These are phyloP conservation scores for Fratercula arctica DNA, from an alignment of 2,797 vertebrate genomes.

Conservation along the genomic window DNA sequence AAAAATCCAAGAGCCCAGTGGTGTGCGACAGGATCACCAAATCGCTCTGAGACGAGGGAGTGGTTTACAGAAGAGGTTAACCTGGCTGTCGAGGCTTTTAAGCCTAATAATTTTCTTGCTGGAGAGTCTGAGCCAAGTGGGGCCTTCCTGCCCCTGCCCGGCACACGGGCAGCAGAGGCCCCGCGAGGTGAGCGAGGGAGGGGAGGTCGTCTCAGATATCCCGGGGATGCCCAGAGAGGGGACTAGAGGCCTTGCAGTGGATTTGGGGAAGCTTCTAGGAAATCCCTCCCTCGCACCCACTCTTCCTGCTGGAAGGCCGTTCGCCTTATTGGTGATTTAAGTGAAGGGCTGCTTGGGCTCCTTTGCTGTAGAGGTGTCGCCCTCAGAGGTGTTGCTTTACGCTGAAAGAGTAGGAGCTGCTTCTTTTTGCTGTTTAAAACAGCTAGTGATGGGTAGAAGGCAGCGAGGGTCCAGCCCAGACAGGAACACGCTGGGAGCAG, in stretches of 20 bases:
- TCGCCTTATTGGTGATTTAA: neutral
- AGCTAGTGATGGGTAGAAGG: neutral
- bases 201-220: neutral
- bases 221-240: neutral
- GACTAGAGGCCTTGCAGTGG: neutral
- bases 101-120: neutral
- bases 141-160: neutral
- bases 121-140: neutral
- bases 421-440: neutral
- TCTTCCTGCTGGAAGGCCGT: neutral
- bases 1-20: neutral
- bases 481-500: neutral
- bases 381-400: neutral
- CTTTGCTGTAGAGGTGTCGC: neutral
- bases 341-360: neutral
- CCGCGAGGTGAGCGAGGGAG: rapidly evolving
- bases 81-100: neutral
- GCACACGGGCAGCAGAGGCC: neutral
- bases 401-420: neutral
- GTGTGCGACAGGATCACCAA: neutral
- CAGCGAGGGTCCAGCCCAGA: neutral
- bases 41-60: neutral
- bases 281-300: neutral
- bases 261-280: neutral
- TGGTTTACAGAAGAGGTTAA: neutral